A percentile compares a stretch with the other conserved stretches of the same genome.
Evolutionary conservation across 2,888 invertebrate genomes (phyloP).

Genomic region (Nomada goodeniana): DNA sequence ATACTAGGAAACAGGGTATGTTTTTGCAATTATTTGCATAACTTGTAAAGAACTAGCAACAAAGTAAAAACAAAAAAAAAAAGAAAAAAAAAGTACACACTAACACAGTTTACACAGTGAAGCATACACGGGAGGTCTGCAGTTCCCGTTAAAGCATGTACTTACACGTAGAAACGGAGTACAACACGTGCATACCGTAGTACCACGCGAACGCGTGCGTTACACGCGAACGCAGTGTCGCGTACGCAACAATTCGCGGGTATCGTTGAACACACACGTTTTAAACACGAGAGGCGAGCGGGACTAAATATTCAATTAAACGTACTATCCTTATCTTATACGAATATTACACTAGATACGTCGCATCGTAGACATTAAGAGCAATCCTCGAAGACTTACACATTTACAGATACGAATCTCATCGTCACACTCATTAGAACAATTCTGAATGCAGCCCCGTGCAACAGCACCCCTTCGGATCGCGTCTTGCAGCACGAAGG

Average conservation of each 20-base stretch:
- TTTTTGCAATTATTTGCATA: conserved; percentile 95
- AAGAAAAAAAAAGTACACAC: neutral
- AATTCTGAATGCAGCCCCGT: conserved; percentile 26
- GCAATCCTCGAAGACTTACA: conserved; percentile 51
- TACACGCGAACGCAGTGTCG: neutral
- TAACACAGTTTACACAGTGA: conserved; percentile 7
- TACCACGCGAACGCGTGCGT: neutral
- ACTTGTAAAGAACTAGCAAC: conserved; percentile 80
- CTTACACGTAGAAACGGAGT: neutral
- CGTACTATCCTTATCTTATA: conserved; percentile 61
- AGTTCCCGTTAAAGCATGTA: conserved; percentile 73
- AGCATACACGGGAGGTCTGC: neutral
- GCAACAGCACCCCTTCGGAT: conserved; percentile 33
- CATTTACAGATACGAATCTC: conserved; percentile 54
- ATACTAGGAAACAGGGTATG: conserved; percentile 97
- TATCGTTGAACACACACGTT: conserved; percentile 20
- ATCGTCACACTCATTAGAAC: conserved; percentile 51
- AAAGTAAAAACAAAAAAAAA: conserved; percentile 57
- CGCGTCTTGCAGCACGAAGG: conserved; percentile 27
- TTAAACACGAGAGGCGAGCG: conserved; percentile 37
- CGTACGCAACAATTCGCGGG: neutral
- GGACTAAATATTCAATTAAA: conserved; percentile 59
- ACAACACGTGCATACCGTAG: conserved; percentile 11
- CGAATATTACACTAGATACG: conserved; percentile 52
- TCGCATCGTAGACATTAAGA: conserved; percentile 64